phyloP scores from a whole-genome alignment of 2,113 vertebrate species.

The Orthonyx spaldingii region DNA sequence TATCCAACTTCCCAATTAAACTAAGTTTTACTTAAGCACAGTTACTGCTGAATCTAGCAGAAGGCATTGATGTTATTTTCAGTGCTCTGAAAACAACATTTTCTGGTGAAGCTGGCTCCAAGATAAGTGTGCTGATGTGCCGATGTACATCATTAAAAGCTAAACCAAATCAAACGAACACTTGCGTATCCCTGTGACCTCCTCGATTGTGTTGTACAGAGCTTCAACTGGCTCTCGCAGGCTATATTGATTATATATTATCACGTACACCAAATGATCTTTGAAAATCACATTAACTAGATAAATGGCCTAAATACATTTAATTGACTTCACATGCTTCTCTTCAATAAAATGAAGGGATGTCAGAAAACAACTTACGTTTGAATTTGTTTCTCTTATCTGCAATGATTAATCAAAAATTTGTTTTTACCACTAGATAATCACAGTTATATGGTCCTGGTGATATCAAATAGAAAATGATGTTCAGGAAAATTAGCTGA shows the following conservation, averaged over 20 bases:
- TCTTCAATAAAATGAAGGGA: neutral
- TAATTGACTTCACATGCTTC: constrained; percentile 45
- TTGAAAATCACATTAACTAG: constrained; percentile 21
- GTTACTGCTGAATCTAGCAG: neutral
- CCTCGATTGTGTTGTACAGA: neutral
- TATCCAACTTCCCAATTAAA: neutral
- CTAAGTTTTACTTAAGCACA: neutral
- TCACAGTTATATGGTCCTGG: neutral
- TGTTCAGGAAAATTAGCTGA: neutral
- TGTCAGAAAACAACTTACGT: constrained; percentile 11
- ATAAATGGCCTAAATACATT: constrained; percentile 4
- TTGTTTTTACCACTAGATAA: constrained; percentile 13
- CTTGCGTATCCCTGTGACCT: constrained; percentile 5
- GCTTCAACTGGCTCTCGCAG: neutral
- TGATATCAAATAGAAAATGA: neutral
- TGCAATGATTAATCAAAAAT: constrained; percentile 14
- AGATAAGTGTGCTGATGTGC: neutral
- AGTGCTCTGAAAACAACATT: neutral
- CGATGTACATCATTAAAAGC: constrained; percentile 18
- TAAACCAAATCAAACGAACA: constrained; percentile 9
- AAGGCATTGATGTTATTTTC: neutral
- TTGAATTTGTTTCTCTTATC: constrained; percentile 17
- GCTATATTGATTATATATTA: constrained; percentile 12
- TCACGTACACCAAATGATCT: constrained; percentile 2
- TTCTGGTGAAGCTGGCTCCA: neutral